Evolutionary conservation across 2,888 invertebrate species (phyloP), one percentile per base, ranked within the genome.

Genomic region (Crematogaster levior): DNA sequence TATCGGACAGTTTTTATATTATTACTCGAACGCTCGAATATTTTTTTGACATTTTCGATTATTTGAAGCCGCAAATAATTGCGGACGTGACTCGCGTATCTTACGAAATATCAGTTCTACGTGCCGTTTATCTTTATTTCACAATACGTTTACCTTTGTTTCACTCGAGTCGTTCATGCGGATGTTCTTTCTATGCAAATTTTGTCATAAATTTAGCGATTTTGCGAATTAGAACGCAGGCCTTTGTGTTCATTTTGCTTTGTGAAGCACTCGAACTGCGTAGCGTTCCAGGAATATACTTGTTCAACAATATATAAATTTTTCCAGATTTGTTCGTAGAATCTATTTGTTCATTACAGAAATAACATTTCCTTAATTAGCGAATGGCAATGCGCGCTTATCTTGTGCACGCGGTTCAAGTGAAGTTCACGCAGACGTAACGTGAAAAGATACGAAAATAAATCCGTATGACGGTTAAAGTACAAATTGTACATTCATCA

Each of bases 381-480:
- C 43, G 9, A 63, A 27, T 18, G 63, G 40, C 40, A 63, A 24
- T 15, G 18, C 18, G 24, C 27, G 43, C 27, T 65, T 43, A 43
- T 65, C 63, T 65, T 18, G 63, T 40, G 24, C 58, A 10, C 58
- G 58, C 30, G 18, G 18, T 24, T 63, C 24, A 18, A 40, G 40
- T 18, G 3, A 1, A 2, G 58, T 34, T 68, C 53, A 37, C 37
- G 53, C 53, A n/a, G 63, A 27, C 18, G 9, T 4, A 27, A 65
- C 43, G 43, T 43, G 43, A 65, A 65, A 65, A 18, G 63, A 63
- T 43, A 27, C 27, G 43, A 43, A 65, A 43, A 43, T 24, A 40
- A 72, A 72, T 40, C 24, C n/a, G 18, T 37, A 53, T 18, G 37
- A 56, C 53, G 37, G n/a, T 56, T 56, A n/a, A 30, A 66, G n/a